Evolutionary conservation across 2,797 vertebrate species (phyloP).

Genomic region (Xiphorhynchus erythropygius): DNA sequence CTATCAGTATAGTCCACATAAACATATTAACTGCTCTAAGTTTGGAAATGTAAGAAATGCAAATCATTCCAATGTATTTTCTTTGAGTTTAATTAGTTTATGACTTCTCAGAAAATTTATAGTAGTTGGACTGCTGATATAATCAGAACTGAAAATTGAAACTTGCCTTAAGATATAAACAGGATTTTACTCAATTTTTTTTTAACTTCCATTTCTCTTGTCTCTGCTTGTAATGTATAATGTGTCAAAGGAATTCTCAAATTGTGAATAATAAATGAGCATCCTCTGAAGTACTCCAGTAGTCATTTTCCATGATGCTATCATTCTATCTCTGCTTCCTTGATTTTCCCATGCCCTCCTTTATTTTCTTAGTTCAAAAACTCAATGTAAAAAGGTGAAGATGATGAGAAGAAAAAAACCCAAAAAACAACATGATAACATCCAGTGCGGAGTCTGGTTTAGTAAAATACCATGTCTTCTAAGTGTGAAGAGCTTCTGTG

Average conservation of each 20-base stretch:
- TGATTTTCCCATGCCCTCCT: background rate
- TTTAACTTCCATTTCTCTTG: background rate
- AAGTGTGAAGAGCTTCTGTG: background rate
- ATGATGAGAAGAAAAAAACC: background rate
- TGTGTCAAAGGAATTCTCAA: background rate
- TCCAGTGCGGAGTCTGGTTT: background rate
- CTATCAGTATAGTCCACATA: background rate
- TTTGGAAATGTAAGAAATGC: constrained; percentile 14
- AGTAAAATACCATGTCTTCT: background rate
- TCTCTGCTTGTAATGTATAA: background rate
- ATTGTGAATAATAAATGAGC: background rate
- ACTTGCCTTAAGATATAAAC: background rate
- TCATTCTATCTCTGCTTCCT: background rate
- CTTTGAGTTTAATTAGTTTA: constrained; percentile 30
- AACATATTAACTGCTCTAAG: background rate
- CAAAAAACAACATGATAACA: background rate
- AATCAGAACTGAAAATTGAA: constrained; percentile 38
- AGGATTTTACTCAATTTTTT: background rate
- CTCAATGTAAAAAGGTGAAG: background rate
- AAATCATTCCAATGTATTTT: constrained; percentile 6
- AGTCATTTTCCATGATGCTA: background rate
- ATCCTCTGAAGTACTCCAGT: background rate
- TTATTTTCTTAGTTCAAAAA: background rate
- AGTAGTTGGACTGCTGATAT: background rate
- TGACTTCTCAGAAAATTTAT: background rate